A percentile compares a stretch with the other conserved stretches of the same genome.
Evolutionary conservation across 1,140 invertebrate genomes (phyloP).

Genomic region (Ceratina calcarata): DNA sequence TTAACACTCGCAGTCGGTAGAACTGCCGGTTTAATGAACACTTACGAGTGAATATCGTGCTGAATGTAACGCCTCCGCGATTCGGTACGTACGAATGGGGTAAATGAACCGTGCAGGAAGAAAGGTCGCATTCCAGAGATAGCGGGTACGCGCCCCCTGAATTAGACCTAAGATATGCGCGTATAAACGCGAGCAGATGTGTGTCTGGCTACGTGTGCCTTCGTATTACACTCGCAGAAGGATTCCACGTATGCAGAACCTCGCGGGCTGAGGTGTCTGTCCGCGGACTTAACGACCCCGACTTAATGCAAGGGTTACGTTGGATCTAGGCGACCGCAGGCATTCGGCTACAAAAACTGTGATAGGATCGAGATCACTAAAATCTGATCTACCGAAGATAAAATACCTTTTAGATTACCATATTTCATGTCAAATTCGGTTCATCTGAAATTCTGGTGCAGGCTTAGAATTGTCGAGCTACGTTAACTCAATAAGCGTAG

Average conservation of each 20-base stretch:
- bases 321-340: not conserved
- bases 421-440: too few species aligned
- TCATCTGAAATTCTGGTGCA: too few species aligned
- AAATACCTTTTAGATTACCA: too few species aligned
- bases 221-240: not conserved
- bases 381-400: too few species aligned
- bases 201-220: not conserved
- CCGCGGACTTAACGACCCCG: conserved; percentile 12
- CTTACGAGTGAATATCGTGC: conserved; percentile 59
- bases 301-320: conserved; percentile 5
- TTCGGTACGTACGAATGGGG: conserved; percentile 53
- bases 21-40: conserved; percentile 62
- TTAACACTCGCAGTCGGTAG: conserved; percentile 41
- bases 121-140: conserved; percentile 63
- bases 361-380: not conserved
- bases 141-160: conserved; percentile 55
- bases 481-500: not conserved
- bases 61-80: conserved; percentile 57
- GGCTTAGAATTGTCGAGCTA: too few species aligned
- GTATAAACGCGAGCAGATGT: conserved; percentile 42
- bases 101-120: conserved; percentile 62
- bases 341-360: not conserved
- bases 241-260: not conserved
- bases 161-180: conserved; percentile 64
- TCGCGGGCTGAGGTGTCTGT: not conserved